Evolutionary conservation across 2,888 invertebrate species (phyloP).

Genomic region (Cataglyphis cursor): DNA sequence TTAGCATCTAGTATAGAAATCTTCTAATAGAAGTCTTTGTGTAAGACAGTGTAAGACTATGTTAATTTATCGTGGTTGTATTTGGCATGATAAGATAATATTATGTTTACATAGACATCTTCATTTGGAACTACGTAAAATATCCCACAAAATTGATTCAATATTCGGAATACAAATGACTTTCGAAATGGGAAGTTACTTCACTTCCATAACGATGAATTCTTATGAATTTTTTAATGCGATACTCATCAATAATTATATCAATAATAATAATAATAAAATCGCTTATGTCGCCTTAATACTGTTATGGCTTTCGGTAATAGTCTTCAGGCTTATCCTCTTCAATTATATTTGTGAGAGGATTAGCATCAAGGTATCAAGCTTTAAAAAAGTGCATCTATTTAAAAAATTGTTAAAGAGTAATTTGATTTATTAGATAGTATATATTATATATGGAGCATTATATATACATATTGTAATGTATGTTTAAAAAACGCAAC

Average conservation of each 20-base stretch:
- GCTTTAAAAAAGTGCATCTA: background rate
- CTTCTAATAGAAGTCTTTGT: no score
- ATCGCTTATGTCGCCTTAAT: background rate
- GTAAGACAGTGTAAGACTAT: no score
- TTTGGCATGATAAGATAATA: no score
- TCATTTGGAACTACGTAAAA: constrained; percentile 20
- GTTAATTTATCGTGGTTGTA: no score
- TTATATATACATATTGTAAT: no score
- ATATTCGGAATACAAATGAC: constrained; percentile 28
- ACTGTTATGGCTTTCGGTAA: background rate
- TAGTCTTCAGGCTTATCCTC: background rate
- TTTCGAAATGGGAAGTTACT: constrained; percentile 14
- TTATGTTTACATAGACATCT: constrained; percentile 4
- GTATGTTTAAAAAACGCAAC: no score
- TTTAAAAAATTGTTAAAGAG: background rate
- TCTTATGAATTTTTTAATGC: background rate
- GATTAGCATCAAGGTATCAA: constrained; percentile 16
- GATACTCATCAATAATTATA: background rate
- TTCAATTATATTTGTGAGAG: constrained; percentile 16
- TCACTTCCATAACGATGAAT: background rate
- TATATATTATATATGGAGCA: no score
- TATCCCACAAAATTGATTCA: background rate
- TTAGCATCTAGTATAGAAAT: no score
- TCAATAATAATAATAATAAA: background rate
- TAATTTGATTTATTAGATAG: background rate